phyloP scores from a whole-genome alignment of 1,140 invertebrate species.

The Diachasma alloeum region DNA sequence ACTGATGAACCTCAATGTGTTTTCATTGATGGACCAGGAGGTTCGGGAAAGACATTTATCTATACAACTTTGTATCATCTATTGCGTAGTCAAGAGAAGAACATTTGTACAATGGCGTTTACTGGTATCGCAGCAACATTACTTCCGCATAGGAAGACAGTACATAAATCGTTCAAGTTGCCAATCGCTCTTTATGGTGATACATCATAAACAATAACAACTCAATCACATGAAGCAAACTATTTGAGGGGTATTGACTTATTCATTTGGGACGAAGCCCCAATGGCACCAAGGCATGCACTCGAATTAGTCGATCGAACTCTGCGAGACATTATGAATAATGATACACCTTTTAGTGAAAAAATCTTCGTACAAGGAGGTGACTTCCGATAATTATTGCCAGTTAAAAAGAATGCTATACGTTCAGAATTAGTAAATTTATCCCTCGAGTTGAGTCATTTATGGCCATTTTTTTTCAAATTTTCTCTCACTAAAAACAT shows the following conservation, averaged over 20 bases:
- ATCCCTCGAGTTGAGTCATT: constrained; percentile 29
- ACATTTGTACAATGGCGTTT: background rate
- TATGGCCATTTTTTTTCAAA: constrained; percentile 25
- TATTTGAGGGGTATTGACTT: constrained; percentile 31
- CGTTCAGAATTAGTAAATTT: constrained; percentile 22
- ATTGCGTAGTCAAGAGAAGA: background rate
- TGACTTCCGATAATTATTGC: constrained; percentile 29
- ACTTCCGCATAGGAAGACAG: background rate
- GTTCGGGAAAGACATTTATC: constrained; percentile 9
- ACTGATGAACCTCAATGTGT: background rate
- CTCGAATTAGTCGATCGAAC: constrained; percentile 36
- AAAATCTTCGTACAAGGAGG: constrained; percentile 31
- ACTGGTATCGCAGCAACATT: constrained; percentile 14
- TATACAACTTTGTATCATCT: constrained; percentile 7
- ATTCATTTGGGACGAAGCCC: too few species aligned
- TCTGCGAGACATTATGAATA: constrained; percentile 34
- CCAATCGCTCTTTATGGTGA: constrained; percentile 33
- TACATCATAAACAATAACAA: constrained; percentile 40
- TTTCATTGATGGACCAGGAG: too few species aligned
- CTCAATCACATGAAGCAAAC: constrained; percentile 40
- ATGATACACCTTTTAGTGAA: constrained; percentile 40
- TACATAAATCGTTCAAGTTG: constrained; percentile 24
- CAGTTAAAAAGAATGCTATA: constrained; percentile 26
- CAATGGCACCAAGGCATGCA: too few species aligned
- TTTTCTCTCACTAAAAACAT: constrained; percentile 30